Evolutionary conservation across 2,113 vertebrate species (phyloP).

Genomic region (Mesitornis unicolor): DNA sequence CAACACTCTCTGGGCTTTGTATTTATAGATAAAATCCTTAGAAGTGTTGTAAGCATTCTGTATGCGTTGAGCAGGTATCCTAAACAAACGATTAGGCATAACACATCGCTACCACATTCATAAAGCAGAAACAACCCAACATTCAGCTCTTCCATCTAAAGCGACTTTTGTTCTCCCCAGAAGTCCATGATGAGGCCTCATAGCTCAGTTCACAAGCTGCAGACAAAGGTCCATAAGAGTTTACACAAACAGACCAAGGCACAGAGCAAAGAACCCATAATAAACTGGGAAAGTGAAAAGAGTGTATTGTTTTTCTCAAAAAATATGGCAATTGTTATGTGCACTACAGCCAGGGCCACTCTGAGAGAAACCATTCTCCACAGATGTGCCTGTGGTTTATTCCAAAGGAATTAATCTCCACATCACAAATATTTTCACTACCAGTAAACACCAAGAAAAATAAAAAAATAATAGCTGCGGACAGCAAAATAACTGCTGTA

Average conservation of each 20-base stretch:
- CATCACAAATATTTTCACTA: neutral
- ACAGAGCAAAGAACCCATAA: neutral
- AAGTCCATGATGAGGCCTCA: neutral
- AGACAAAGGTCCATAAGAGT: neutral
- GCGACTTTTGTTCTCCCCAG: neutral
- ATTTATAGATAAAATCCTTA: neutral
- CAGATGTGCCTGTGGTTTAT: neutral
- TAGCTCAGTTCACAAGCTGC: neutral
- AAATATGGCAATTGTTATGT: neutral
- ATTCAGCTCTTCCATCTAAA: neutral
- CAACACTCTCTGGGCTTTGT: neutral
- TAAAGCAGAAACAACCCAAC: neutral
- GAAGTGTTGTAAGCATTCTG: neutral
- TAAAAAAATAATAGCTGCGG: neutral
- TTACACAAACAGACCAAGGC: neutral
- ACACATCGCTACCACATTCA: rapidly evolving
- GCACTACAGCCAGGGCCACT: neutral
- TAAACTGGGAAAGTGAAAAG: neutral
- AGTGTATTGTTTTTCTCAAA: neutral
- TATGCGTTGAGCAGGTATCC: neutral
- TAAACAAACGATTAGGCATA: neutral
- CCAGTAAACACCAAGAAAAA: neutral
- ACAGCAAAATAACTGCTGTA: neutral
- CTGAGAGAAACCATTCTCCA: neutral
- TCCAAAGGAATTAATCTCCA: neutral